Percentiles rank a stretch among this genome's conserved stretches.
These are phyloP conservation scores for Microplitis demolitor DNA, from an alignment of 1,140 invertebrate species.

Conservation along the genomic window DNA sequence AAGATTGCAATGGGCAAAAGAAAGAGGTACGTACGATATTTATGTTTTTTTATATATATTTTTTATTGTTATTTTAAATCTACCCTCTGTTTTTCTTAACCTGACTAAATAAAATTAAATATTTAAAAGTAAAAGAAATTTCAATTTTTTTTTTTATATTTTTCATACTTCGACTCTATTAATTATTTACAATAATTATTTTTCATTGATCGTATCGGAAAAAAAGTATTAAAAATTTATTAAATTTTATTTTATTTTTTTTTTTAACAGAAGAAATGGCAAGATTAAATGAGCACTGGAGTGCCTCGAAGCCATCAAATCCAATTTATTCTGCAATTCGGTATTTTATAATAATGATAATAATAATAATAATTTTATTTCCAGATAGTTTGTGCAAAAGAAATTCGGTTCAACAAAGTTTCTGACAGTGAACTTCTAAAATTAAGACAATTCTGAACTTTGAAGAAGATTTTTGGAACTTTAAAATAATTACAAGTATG, in stretches of 20 bases:
- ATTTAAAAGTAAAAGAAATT: background rate
- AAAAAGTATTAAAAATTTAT: background rate
- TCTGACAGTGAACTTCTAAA: too few species aligned
- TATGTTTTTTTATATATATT: background rate
- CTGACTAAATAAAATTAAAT: background rate
- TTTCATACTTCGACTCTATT: background rate
- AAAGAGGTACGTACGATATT: constrained; percentile 66
- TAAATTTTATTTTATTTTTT: constrained; percentile 21
- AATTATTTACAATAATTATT: too few species aligned
- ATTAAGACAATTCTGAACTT: constrained; percentile 37
- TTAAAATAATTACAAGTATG: background rate
- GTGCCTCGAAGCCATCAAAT: constrained; percentile 36
- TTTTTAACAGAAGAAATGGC: constrained; percentile 67
- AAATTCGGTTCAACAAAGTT: too few species aligned
- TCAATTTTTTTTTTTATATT: background rate
- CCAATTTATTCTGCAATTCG: constrained; percentile 39
- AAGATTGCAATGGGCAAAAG: constrained; percentile 75
- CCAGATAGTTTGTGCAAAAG: background rate
- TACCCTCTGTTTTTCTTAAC: background rate
- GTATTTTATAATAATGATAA: constrained; percentile 28
- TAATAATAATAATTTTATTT: background rate
- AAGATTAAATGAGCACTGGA: constrained; percentile 64
- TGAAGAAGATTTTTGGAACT: background rate
- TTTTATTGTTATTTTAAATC: constrained; percentile 4
- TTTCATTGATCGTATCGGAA: too few species aligned